Percentiles rank a stretch among this genome's conserved stretches.
These are phyloP conservation scores for Vipera ursinii DNA, from an alignment of 2,797 vertebrate species.

Conservation along the genomic window DNA sequence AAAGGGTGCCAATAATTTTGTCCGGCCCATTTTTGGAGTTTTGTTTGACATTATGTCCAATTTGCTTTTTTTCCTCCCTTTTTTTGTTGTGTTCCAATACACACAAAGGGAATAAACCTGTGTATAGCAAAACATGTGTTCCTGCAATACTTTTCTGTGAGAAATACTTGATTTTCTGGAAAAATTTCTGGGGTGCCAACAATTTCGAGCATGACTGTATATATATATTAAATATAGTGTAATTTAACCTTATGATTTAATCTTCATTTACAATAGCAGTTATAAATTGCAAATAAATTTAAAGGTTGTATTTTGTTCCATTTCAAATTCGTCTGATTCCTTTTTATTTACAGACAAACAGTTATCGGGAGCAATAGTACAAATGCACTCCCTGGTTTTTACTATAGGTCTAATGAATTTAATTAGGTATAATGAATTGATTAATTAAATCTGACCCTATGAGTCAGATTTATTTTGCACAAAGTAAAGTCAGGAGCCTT, in stretches of 20 bases:
- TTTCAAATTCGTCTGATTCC: not conserved
- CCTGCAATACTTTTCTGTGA: no score
- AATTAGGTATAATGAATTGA: not conserved
- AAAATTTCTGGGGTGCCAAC: no score
- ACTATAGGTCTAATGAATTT: not conserved
- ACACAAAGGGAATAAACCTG: no score
- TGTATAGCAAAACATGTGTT: no score
- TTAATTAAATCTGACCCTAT: no score
- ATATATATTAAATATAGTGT: not conserved
- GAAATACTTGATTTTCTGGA: no score
- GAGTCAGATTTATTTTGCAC: not conserved
- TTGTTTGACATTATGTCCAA: no score
- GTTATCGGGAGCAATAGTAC: not conserved
- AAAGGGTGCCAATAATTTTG: no score
- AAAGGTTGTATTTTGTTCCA: not conserved
- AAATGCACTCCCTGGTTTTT: not conserved
- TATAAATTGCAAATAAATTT: not conserved
- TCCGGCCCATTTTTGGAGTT: no score
- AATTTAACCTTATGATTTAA: not conserved
- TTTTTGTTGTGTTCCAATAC: no score
- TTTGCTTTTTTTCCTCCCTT: no score
- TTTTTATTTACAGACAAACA: not conserved
- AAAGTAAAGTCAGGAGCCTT: not conserved
- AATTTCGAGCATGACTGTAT: no score
- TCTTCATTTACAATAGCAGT: not conserved